A percentile compares a stretch with the other conserved stretches of the same genome.
These are phyloP conservation scores for Nyctibius grandis DNA, from an alignment of 2,797 vertebrate species.

Conservation along the genomic window DNA sequence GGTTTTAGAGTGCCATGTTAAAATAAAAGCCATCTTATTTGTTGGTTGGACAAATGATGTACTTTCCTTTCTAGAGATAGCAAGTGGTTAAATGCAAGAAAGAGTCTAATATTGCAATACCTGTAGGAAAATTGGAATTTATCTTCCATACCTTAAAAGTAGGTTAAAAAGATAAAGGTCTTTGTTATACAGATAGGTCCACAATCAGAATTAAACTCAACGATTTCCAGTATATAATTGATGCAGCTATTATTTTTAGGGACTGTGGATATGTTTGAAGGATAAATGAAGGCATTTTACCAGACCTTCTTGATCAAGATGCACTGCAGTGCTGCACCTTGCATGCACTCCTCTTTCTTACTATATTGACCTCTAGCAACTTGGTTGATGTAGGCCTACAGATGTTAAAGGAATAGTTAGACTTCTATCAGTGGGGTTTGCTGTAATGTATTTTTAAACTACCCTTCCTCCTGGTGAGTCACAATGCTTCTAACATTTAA, in stretches of 20 bases:
- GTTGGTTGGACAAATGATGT: background rate
- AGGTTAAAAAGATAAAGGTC: background rate
- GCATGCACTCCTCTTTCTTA: background rate
- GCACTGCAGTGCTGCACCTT: background rate
- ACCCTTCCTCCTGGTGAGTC: background rate
- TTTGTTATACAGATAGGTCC: background rate
- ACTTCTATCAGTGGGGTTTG: background rate
- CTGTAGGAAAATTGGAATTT: background rate
- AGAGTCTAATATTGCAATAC: background rate
- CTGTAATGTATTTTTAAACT: background rate
- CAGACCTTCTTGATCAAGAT: background rate
- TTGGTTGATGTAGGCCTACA: background rate
- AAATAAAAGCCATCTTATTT: background rate
- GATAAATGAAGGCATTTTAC: background rate
- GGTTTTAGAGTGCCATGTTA: background rate
- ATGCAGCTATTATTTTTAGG: background rate
- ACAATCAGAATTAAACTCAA: background rate
- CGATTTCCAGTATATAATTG: background rate
- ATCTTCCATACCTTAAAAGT: background rate
- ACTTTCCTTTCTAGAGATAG: background rate
- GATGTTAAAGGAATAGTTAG: background rate
- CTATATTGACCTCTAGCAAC: background rate
- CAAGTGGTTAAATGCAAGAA: background rate
- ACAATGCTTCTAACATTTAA: background rate
- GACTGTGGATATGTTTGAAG: background rate